A percentile compares a stretch with the other conserved stretches of the same genome.
phyloP scores from a whole-genome alignment of 2,888 invertebrate genomes.

The Podabrus alpinus region DNA sequence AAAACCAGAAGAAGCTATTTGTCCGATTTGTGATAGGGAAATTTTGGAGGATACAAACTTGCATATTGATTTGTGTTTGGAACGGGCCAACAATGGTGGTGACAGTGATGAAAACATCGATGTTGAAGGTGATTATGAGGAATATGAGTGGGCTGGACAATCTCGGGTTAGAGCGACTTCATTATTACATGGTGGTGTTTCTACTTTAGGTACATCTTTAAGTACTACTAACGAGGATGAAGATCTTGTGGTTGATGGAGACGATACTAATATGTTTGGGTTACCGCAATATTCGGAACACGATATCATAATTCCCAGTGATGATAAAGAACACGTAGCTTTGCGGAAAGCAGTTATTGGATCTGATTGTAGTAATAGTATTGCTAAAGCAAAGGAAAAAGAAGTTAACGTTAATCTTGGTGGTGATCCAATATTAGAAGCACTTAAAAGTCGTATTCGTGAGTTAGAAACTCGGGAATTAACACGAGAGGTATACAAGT shows the following conservation, averaged over 20 bases:
- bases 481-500: constrained; percentile 71
- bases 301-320: constrained; percentile 65
- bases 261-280: constrained; percentile 85
- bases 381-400: constrained; percentile 5
- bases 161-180: constrained; percentile 76
- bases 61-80: constrained; percentile 73
- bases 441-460: constrained; percentile 74
- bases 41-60: constrained; percentile 71
- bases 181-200: constrained; percentile 69
- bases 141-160: constrained; percentile 93
- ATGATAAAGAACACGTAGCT: constrained; percentile 62
- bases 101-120: constrained; percentile 80
- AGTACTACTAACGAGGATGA: constrained; percentile 64
- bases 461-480: constrained; percentile 71
- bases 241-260: constrained; percentile 84
- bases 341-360: constrained; percentile 60
- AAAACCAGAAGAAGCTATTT: constrained; percentile 66
- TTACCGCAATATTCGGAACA: constrained; percentile 83
- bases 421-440: constrained; percentile 65
- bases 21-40: constrained; percentile 81
- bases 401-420: constrained; percentile 25
- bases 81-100: constrained; percentile 53
- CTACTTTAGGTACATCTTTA: constrained; percentile 58
- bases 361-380: constrained; percentile 11
- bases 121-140: constrained; percentile 76